These are phyloP conservation scores for Leptosomus discolor DNA, from an alignment of 2,113 vertebrate genomes.

Conservation along the genomic window DNA sequence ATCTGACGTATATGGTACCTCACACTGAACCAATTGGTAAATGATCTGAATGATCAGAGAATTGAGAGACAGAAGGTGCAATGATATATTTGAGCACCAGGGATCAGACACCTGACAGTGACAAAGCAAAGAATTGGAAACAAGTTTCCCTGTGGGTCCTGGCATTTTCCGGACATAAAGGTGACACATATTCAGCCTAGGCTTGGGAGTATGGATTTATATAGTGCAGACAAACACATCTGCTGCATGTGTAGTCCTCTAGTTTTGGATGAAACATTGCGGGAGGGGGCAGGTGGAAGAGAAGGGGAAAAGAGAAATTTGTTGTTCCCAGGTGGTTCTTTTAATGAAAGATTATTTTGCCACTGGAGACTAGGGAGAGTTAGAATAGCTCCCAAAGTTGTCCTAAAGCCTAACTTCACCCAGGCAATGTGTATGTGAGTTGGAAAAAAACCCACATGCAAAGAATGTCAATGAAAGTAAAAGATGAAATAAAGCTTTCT, in stretches of 20 bases:
- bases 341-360: neutral
- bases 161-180: constrained; percentile 50
- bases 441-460: neutral
- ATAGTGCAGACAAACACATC: constrained; percentile 61
- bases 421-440: neutral
- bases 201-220: constrained; percentile 42
- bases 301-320: neutral
- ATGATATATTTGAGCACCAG: neutral
- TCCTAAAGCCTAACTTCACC: neutral
- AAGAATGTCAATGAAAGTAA: neutral
- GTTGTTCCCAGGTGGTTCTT: neutral
- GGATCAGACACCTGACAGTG: neutral
- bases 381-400: neutral
- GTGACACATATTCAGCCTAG: constrained; percentile 14
- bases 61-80: constrained; percentile 25
- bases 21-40: neutral
- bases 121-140: neutral
- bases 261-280: neutral
- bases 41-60: neutral
- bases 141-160: neutral
- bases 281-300: too few relatives aligned
- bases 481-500: neutral
- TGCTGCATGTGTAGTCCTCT: constrained; percentile 18
- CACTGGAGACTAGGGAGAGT: neutral
- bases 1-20: neutral